Conservation (phyloP, 1,140 invertebrate species). For the Halesus radiatus region DNA sequence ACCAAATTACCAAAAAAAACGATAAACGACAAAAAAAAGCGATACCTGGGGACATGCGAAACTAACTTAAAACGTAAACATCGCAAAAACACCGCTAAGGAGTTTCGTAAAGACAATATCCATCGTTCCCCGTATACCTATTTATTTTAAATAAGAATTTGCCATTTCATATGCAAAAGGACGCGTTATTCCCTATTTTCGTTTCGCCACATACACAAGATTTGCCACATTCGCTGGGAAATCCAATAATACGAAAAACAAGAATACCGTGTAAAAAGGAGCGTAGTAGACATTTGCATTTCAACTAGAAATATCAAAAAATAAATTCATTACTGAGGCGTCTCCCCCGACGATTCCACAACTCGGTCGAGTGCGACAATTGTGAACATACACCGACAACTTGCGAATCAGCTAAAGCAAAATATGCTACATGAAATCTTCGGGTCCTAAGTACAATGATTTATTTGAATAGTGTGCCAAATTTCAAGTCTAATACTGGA, state of each 20-base stretch:
- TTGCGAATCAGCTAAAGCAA: too few relatives aligned
- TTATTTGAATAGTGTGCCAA: too few relatives aligned
- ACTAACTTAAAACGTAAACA: neutral
- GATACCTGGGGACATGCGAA: neutral
- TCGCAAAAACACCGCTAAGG: neutral
- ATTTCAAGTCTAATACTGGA: too few relatives aligned
- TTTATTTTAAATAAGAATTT: constrained; percentile 25
- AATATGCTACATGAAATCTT: too few relatives aligned
- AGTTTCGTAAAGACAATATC: neutral
- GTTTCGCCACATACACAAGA: constrained; percentile 20
- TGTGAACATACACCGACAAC: too few relatives aligned
- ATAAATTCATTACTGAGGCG: constrained; percentile 23
- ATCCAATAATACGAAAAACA: constrained; percentile 22
- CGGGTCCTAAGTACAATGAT: too few relatives aligned
- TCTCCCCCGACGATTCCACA: neutral
- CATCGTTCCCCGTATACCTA: neutral
- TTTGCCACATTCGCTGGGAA: constrained; percentile 28
- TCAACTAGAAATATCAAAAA: constrained; percentile 24
- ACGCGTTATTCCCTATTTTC: constrained; percentile 18
- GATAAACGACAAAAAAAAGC: too few relatives aligned
- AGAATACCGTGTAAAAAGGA: neutral
- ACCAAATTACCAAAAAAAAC: too few relatives aligned
- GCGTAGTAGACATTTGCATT: constrained; percentile 35
- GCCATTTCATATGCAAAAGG: constrained; percentile 25
- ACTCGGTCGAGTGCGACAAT: neutral